Evolutionary conservation across 2,888 invertebrate genomes (phyloP).

Genomic region (Patella pellucida): DNA sequence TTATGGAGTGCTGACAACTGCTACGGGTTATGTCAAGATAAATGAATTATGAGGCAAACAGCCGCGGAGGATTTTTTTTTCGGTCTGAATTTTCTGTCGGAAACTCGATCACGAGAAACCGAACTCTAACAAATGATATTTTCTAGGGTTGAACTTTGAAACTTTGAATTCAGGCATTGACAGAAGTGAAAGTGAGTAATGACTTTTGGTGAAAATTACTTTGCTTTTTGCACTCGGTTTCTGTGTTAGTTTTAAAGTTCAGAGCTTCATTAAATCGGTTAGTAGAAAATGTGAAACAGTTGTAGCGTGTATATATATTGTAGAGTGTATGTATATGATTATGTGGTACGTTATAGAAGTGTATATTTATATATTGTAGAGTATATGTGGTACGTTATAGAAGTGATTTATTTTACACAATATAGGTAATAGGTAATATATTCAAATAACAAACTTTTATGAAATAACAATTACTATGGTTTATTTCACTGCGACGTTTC

Average conservation of each 20-base stretch:
- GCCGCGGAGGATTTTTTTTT: not conserved
- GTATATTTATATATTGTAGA: too few relatives aligned
- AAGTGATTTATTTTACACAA: too few relatives aligned
- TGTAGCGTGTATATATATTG: not conserved
- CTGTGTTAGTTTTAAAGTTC: slow-evolving; percentile 3
- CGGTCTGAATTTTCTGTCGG: not conserved
- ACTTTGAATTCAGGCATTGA: too few relatives aligned
- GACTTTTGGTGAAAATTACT: slow-evolving; percentile 4
- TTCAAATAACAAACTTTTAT: too few relatives aligned
- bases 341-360: too few relatives aligned
- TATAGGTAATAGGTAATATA: too few relatives aligned
- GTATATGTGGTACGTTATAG: too few relatives aligned
- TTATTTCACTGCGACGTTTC: too few relatives aligned
- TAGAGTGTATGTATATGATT: too few relatives aligned
- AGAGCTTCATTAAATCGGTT: not conserved
- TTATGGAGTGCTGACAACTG: slow-evolving; percentile 2
- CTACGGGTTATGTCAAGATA: not conserved
- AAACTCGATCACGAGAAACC: slow-evolving; percentile 4
- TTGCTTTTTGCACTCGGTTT: not conserved
- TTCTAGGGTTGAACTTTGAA: too few relatives aligned
- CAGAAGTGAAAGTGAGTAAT: not conserved
- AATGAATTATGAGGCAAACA: slow-evolving; percentile 4
- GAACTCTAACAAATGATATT: not conserved
- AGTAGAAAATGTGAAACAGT: slow-evolving; percentile 2
- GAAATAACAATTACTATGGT: too few relatives aligned